These are phyloP conservation scores for Parapsyche elsis DNA, from an alignment of 1,140 invertebrate species.

Conservation along the genomic window DNA sequence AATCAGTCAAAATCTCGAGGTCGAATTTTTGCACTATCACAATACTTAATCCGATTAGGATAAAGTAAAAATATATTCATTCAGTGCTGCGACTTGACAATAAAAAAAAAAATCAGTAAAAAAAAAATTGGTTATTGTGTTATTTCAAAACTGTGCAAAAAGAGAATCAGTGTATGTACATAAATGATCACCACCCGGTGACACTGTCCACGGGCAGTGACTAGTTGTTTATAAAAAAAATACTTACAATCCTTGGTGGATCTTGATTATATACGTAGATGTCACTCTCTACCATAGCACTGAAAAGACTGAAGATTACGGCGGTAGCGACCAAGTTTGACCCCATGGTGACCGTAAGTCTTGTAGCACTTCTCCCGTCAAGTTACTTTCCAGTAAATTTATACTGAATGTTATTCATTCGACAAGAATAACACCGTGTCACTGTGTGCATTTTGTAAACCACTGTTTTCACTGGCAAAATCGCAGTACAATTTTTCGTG, in stretches of 20 bases:
- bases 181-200: too few species aligned
- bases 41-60: too few species aligned
- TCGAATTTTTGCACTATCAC: too few species aligned
- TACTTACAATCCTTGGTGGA: slow-evolving; percentile 49
- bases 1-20: too few species aligned
- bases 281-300: slow-evolving; percentile 39
- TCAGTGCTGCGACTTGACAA: too few species aligned
- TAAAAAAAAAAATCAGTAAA: too few species aligned
- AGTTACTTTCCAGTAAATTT: background rate
- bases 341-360: background rate
- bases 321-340: background rate
- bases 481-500: slow-evolving; percentile 17
- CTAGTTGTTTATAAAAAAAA: background rate
- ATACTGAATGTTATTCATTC: too few species aligned
- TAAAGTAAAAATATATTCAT: too few species aligned
- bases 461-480: background rate
- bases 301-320: slow-evolving; percentile 6
- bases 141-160: too few species aligned
- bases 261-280: slow-evolving; percentile 48
- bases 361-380: background rate
- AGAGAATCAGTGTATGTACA: too few species aligned
- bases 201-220: background rate
- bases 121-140: too few species aligned
- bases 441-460: background rate
- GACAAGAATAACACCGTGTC: background rate